phyloP scores from a whole-genome alignment of 2,113 vertebrate genomes.

The Tachuris rubrigastra region DNA sequence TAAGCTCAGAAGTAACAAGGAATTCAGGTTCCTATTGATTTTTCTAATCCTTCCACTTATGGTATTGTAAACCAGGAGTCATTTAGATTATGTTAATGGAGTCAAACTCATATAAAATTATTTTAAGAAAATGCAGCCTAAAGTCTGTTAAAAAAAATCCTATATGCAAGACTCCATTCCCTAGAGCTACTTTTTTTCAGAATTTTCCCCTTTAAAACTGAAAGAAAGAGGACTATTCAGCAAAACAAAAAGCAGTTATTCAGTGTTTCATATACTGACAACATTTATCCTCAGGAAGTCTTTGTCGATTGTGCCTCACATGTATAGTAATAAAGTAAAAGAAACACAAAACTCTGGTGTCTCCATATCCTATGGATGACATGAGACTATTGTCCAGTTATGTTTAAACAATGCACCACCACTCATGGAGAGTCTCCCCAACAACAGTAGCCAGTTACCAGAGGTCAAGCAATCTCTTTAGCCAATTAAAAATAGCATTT shows the following conservation, averaged over 20 bases:
- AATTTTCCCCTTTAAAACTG: slow-evolving; percentile 15
- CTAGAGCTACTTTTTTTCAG: not conserved
- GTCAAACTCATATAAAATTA: not conserved
- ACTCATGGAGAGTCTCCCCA: slow-evolving; percentile 44
- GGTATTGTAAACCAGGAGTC: not conserved
- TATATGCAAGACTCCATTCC: not conserved
- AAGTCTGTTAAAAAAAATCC: not conserved
- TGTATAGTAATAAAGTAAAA: slow-evolving; percentile 77
- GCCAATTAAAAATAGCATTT: slow-evolving; percentile 42
- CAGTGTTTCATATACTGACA: slow-evolving; percentile 72
- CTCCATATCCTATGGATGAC: slow-evolving; percentile 61
- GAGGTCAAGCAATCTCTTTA: slow-evolving; percentile 52
- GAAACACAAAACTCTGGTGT: slow-evolving; percentile 56
- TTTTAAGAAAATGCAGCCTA: not conserved
- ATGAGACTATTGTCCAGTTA: slow-evolving; percentile 53
- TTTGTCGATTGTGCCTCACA: slow-evolving; percentile 74
- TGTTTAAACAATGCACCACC: slow-evolving; percentile 55
- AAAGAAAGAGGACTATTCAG: slow-evolving; percentile 70
- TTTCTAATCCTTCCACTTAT: not conserved
- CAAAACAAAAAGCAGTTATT: slow-evolving; percentile 71
- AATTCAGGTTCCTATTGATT: not conserved
- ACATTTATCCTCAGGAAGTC: slow-evolving; percentile 72
- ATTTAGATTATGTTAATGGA: not conserved
- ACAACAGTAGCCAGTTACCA: slow-evolving; percentile 60
- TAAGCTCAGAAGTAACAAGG: not conserved